Evolutionary conservation across 2,888 invertebrate genomes (phyloP), one percentile per base, ranked within the genome.

Genomic region (Biston stratarius): DNA sequence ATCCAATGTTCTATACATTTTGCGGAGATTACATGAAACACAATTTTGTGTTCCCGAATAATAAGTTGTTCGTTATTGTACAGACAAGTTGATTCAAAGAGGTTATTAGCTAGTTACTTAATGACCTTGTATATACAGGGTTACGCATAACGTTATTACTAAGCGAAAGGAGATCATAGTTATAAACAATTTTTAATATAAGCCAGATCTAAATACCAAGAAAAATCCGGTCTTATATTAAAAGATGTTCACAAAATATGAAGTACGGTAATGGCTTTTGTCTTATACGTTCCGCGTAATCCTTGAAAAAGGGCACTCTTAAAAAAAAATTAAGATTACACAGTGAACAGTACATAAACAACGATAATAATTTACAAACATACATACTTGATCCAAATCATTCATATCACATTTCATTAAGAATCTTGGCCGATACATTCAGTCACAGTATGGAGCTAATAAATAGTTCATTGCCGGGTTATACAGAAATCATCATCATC

Each of bases 331-430:
- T 77, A 78, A 75, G 67, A 69, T 78, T 38, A 52, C 79, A 83
- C 79, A 10, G 77, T 83, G 80, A 79, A 83, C 82, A 75, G 72
- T 34, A 57, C 11, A 75, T 70, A 76, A 71, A 83, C 70, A 77
- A 79, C 77, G 78, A 79, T 78, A 82, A 38, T 77, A 76, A 73
- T 76, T 24, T 60, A 68, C 67, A 68, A 64, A 63, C 67, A 45
- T 51, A 70, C 74, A 73, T 68, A 76, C 76, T 75, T 78, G 79
- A 79, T 68, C 76, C 70, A 68, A 76, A 72, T 61, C 68, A 75
- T 77, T 61, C 64, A 71, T 71, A 81, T 82, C 82, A 81, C 80
- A 80, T 74, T 71, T 77, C 15, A 10, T 83, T 85, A 86, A 86
- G 85, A 85, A 81, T 78, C 77, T 76, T 78, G 86, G 85, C 87